Base-by-base conservation (phyloP, 2,113 vertebrate species). In the Engraulis encrasicolus region DNA sequence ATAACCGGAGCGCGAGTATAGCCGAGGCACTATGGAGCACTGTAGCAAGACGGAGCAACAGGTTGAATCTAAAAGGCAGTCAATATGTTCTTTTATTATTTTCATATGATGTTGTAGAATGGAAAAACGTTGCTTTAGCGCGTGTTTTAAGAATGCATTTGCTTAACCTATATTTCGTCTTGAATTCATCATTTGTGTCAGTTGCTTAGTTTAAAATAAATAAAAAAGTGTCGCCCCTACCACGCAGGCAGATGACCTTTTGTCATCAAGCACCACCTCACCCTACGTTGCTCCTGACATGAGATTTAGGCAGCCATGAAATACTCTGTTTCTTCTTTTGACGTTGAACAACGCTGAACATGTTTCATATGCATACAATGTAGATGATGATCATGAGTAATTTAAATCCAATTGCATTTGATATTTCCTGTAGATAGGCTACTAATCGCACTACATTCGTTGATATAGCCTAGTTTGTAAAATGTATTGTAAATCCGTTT, bases 11-110 rank as follows among this genome's bases (percentile, higher is more conserved):
- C 58, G 11, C 11, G 58, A 66, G 58, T 9, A 66, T n/a, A n/a
- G n/a, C n/a, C n/a, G n/a, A n/a, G n/a, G n/a, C n/a, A n/a, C n/a
- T n/a, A n/a, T n/a, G n/a, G n/a, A n/a, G n/a, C n/a, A n/a, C n/a
- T n/a, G n/a, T n/a, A n/a, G n/a, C n/a, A n/a, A n/a, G 79, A 86
- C 85, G 50, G 34, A 86, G 85, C 85, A 86, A 86, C 85, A 86
- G 85, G 85, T 86, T 84, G 82, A 78, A 50, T 78, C n/a, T 23
- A 14, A 31, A 27, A 66, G 7, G 58, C 58, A 7, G 6, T 1
- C 31, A 12, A 23, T 31, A 11, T 66, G 31, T 23, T 12, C 27
- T 66, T 66, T 14, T 11, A 2, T 3, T 66, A 66, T 27, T 31
- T 11, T 14, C 58, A 14, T 20, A 58, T 31, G 3, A 66, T 66